Conservation (phyloP, 2,797 vertebrate species). For the Necrosyrtes monachus region DNA sequence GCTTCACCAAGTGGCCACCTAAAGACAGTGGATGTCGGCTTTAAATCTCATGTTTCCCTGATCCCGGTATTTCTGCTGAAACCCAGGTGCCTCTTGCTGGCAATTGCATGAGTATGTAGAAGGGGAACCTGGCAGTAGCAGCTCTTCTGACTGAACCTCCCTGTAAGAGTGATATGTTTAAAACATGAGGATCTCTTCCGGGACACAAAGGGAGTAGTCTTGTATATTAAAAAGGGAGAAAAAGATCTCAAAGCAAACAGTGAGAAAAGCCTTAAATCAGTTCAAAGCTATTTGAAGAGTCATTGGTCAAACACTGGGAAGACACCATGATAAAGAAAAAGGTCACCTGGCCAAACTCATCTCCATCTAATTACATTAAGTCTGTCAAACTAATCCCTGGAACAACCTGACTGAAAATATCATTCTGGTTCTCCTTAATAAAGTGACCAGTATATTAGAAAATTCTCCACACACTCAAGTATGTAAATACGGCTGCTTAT, state of each 20-base stretch:
- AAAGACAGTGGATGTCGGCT: not conserved
- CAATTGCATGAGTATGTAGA: accelerated
- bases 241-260: not conserved
- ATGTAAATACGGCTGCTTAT: not conserved
- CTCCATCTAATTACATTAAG: not conserved
- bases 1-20: not conserved
- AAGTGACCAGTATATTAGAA: not conserved
- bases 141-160: not conserved
- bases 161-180: not conserved
- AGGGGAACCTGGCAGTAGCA: not conserved
- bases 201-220: not conserved
- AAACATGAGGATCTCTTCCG: not conserved
- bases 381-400: not conserved
- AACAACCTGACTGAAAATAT: not conserved
- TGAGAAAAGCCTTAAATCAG: not conserved
- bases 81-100: not conserved
- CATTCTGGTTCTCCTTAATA: not conserved
- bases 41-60: not conserved
- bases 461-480: not conserved
- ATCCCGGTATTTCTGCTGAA: not conserved
- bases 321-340: not conserved
- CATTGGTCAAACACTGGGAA: not conserved
- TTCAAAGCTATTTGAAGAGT: not conserved
- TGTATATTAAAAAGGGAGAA: not conserved
- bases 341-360: not conserved